Evolutionary conservation across 2,888 invertebrate species (phyloP), one percentile per base, ranked within the genome.

Genomic region (Chironomus riparius): DNA sequence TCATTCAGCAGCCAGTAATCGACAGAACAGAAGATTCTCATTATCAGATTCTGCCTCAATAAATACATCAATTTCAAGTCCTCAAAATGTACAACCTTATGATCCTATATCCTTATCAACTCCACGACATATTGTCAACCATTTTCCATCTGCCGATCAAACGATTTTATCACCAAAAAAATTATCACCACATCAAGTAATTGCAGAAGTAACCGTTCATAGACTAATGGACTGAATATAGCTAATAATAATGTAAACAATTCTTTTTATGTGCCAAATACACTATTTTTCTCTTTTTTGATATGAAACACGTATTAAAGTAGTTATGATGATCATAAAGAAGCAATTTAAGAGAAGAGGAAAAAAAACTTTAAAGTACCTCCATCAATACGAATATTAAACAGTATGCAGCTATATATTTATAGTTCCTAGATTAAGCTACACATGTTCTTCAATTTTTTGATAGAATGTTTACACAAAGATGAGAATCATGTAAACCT

Each of bases 191-290:
- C 89, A 89, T 82, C 88, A 87, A 82, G 88, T 95, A 78, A 86
- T 94, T 80, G 94, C 93, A 69, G 92, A 94, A n/a, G 95, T 95
- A 38, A 94, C 93, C 74, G 95, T 95, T 76, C 95, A 95, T 83
- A 88, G 92, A 80, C 89, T 92, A 82, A 93, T 94, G 92, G 95
- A 95, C 24, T 73, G 28, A 73, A 47, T 18, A 61, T 50, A 13
- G 50, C 12, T 48, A n/a, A 72, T 22, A 56, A 24, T 38, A 38
- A 38, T 38, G 50, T 24, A 61, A 28, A 13, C 7, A 21, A 76
- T 80, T 89, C 91, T 99, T 98, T 98, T 98, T 90, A 99, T 93
- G 86, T 99, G 98, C 61, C 65, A 65, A 65, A 65, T 65, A 24
- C 21, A 65, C 56, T 38, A 15, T 56, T 15, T 15, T 15, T 15